Conservation (phyloP, 2,113 vertebrate species). For the Falco punctatus region DNA sequence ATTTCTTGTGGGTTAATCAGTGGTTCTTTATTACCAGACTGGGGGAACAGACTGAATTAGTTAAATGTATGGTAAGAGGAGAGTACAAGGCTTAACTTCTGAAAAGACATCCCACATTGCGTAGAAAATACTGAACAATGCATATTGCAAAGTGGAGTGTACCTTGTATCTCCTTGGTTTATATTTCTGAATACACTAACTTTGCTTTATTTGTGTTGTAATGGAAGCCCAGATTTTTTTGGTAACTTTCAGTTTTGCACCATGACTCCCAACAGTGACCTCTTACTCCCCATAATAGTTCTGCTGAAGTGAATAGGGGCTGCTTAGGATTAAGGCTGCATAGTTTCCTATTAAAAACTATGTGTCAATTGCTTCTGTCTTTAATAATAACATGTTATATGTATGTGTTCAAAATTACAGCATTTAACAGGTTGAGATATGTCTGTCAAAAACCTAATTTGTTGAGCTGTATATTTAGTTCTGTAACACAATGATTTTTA, state of each 20-base stretch:
- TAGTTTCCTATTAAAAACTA: not conserved
- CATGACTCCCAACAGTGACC: not conserved
- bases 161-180: not conserved
- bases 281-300: not conserved
- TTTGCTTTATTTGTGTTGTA: not conserved
- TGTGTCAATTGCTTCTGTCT: not conserved
- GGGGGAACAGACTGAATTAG: not conserved
- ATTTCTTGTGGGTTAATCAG: not conserved
- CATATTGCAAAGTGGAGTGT: not conserved
- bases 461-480: not conserved
- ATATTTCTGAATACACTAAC: not conserved
- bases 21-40: not conserved
- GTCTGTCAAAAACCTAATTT: slow-evolving; percentile 22
- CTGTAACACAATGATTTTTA: not conserved
- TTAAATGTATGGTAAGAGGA: not conserved
- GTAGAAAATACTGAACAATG: not conserved
- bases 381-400: not conserved
- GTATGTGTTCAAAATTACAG: not conserved
- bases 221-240: not conserved
- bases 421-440: not conserved
- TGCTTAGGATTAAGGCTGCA: not conserved
- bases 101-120: not conserved
- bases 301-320: not conserved
- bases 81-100: not conserved
- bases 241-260: not conserved